Base-by-base conservation (phyloP, 2,888 invertebrate genomes). In the Invenusta paracnida region DNA sequence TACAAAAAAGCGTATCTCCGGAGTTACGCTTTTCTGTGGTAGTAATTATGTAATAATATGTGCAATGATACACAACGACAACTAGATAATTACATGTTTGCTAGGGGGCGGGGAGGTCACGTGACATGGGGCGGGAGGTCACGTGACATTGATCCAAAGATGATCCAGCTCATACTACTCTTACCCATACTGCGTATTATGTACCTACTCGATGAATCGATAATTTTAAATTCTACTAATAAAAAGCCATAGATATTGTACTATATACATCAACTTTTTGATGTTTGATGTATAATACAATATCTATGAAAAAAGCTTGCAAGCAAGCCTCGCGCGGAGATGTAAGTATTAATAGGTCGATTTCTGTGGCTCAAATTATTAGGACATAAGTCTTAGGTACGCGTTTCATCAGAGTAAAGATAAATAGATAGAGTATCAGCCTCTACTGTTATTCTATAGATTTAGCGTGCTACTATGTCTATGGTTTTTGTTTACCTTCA, bases 31-130 rank as follows among this genome's bases (percentile, higher is more conserved):
- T 48, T 48, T 48, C 48, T 48, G 48, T 48, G 48, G 48, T 48
- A 48, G 48, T 48, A 48, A 48, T 48, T 48, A 48, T 48, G 48
- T 48, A 5, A 73, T 73, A 73, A 73, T 73, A 73, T 73, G 73
- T 73, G 73, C 73, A 73, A 73, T n/a, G n/a, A n/a, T n/a, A n/a
- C 17, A 73, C 73, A 73, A 73, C 73, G 2, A 73, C 11, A 73
- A 73, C 73, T 73, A 73, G 73, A 73, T 73, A 73, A 73, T 73
- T 73, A 73, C 23, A 73, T 23, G 73, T 73, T 73, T 73, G 73
- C 73, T 73, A 73, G 25, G 73, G 73, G 73, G 73, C 27, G 25
- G 73, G 73, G 73, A 73, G 73, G 25, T 73, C 73, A 73, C 23
- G 25, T 73, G 73, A 73, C 25, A 73, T 5, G 17, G 73, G 48